Evolutionary conservation across 2,797 vertebrate species (phyloP).

Genomic region (Cirrhinus molitorella): DNA sequence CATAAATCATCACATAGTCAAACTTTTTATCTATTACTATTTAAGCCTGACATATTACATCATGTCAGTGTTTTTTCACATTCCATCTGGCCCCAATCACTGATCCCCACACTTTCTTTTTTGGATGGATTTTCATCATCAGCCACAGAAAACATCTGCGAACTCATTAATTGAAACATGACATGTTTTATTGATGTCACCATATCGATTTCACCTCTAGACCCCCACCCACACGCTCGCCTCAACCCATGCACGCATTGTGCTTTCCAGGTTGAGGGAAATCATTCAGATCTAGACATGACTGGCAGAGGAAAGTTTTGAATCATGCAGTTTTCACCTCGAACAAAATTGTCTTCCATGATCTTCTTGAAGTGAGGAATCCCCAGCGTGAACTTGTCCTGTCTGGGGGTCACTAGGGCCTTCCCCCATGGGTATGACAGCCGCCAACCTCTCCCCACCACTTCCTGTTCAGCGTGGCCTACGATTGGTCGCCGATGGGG

Average conservation of each 20-base stretch:
- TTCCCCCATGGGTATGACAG: slow-evolving; percentile 57
- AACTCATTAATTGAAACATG: not conserved
- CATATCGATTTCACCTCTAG: not conserved
- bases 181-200: not conserved
- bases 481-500: slow-evolving; percentile 53
- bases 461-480: slow-evolving; percentile 72
- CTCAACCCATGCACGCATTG: not conserved
- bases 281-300: slow-evolving; percentile 53
- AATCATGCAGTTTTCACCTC: slow-evolving; percentile 63
- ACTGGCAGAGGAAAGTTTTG: slow-evolving; percentile 68
- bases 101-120: not conserved
- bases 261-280: slow-evolving; percentile 40
- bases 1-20: not conserved
- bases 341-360: slow-evolving; percentile 64
- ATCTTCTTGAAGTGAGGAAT: slow-evolving; percentile 64
- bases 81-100: not conserved
- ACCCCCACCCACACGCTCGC: not conserved
- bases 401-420: slow-evolving; percentile 57
- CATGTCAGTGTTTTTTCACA: not conserved
- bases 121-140: slow-evolving; percentile 52
- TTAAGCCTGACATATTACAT: not conserved
- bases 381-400: slow-evolving; percentile 56
- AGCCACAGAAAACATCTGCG: slow-evolving; percentile 20
- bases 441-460: slow-evolving; percentile 69
- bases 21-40: not conserved